Evolutionary conservation across 2,113 vertebrate species (phyloP).

Genomic region (Leiothrix lutea): DNA sequence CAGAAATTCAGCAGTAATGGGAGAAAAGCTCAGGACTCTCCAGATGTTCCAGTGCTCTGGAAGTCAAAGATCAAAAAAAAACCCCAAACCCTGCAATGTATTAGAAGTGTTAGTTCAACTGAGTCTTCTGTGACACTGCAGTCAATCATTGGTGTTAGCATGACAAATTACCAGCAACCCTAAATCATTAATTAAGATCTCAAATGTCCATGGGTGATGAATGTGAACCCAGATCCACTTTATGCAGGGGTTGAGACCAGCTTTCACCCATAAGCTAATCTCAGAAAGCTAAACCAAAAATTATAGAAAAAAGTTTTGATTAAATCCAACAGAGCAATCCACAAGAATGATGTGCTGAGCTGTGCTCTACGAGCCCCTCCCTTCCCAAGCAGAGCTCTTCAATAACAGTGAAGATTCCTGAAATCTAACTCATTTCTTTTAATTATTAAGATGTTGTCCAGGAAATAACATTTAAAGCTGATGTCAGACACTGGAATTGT

Average conservation of each 20-base stretch:
- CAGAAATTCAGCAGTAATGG: neutral
- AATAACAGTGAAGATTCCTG: neutral
- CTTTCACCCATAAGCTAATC: neutral
- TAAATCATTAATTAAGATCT: neutral
- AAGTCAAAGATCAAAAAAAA: neutral
- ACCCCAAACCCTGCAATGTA: too few relatives aligned
- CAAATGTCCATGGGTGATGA: neutral
- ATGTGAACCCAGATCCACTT: neutral
- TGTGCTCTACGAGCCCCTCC: neutral
- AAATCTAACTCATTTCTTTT: neutral
- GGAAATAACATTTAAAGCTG: neutral
- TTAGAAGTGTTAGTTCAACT: neutral
- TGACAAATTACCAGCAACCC: neutral
- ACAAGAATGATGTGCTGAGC: neutral
- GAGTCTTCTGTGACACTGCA: neutral
- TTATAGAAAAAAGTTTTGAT: neutral
- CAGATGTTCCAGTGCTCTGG: neutral
- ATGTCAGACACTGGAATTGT: neutral
- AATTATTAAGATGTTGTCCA: neutral
- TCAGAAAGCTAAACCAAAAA: neutral
- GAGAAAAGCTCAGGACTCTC: neutral
- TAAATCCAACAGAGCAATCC: neutral
- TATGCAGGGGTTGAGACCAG: neutral
- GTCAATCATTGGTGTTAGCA: neutral
- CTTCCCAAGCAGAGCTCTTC: neutral